These are phyloP conservation scores for Caiman crocodilus DNA, from an alignment of 2,797 vertebrate species.

Conservation along the genomic window DNA sequence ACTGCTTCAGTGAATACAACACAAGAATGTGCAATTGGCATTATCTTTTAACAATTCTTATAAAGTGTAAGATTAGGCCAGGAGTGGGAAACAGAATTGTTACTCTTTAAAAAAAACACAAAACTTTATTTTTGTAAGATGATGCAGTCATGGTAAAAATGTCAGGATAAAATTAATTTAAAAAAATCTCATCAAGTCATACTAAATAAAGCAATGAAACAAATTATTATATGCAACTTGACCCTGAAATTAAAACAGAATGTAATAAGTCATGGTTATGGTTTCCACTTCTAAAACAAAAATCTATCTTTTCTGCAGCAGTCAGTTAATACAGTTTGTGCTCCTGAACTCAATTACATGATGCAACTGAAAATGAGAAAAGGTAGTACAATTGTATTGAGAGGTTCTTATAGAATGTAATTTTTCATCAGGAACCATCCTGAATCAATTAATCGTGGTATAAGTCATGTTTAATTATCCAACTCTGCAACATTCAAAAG, in stretches of 20 bases:
- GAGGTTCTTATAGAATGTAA: conserved; percentile 17
- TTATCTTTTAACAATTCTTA: not conserved
- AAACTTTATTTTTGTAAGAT: not conserved
- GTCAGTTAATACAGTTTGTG: not conserved
- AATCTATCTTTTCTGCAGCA: conserved; percentile 15
- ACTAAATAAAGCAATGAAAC: not conserved
- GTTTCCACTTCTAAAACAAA: conserved; percentile 2
- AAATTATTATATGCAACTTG: not conserved
- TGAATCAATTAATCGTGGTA: conserved; percentile 41
- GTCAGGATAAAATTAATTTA: not conserved
- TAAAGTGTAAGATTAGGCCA: not conserved
- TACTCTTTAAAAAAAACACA: not conserved
- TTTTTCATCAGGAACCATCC: conserved; percentile 32
- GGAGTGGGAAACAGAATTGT: not conserved
- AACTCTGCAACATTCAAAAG: conserved; percentile 1
- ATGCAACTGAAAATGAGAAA: conserved; percentile 21
- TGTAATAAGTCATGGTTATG: not conserved
- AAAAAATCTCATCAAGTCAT: not conserved
- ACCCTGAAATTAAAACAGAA: conserved; percentile 20
- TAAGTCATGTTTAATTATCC: conserved; percentile 20
- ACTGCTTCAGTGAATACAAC: too few relatives aligned
- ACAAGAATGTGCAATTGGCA: not conserved
- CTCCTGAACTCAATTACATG: conserved; percentile 7
- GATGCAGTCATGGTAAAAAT: not conserved
- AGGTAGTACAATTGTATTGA: conserved; percentile 17